Evolutionary conservation across 1,140 invertebrate genomes (phyloP), one percentile per base, ranked within the genome.

Genomic region (Leucophenga varia): DNA sequence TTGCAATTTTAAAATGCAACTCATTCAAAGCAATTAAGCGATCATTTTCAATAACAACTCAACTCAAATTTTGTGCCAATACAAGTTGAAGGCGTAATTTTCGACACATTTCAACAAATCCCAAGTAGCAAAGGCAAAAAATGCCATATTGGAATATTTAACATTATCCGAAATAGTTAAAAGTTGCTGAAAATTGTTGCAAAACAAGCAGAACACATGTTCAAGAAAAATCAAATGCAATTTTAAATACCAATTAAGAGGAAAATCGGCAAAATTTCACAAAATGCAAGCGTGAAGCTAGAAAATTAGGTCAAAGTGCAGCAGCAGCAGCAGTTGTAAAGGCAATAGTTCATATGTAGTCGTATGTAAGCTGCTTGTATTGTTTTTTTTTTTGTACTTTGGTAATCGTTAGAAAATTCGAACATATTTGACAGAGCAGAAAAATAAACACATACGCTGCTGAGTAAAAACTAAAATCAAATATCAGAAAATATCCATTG

Each of bases 361-460:
- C 5, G 22, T 25, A 6, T 25, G 10, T 25, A 10, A 67, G 59
- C 63, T 6, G 22, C 10, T 25, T 25, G 10, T 25, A 10, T 25
- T 10, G 22, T 25, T 25, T 25, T 25, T 10, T 5, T 25, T 25
- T 5, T 25, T 25, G 22, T 25, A 25, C 5, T 10, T 10, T 25
- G 5, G 63, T 67, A 67, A 67, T 67, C 63, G 63, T 63, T 67
- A 54, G 56, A 67, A 67, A 67, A 67, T 67, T 67, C 63, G 63
- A 67, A 67, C 63, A 67, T 67, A 67, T 67, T 67, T 67, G 63
- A 67, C 63, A 67, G 50, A 67, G 63, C 63, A 44, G 59, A 67
- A 67, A 67, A 65, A 56, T 67, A 67, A 67, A 67, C 63, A 67
- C 47, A 38, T n/a, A n/a, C n/a, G n/a, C n/a, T n/a, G n/a, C n/a